These are phyloP conservation scores for Eupeodes luniger DNA, from an alignment of 2,888 invertebrate genomes.

Conservation along the genomic window DNA sequence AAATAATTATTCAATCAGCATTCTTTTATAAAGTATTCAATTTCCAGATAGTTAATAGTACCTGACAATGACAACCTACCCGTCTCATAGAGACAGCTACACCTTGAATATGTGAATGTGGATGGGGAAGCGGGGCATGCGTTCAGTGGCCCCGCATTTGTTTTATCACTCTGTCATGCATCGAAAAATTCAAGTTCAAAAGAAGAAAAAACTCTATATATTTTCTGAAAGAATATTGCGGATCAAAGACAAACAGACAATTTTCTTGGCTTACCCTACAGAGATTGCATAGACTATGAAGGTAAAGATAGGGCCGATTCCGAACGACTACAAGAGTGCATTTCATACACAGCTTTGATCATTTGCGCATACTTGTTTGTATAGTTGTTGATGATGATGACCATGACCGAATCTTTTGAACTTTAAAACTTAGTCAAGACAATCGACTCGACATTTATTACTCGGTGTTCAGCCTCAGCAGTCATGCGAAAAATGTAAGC, in stretches of 20 bases:
- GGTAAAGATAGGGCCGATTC: not conserved
- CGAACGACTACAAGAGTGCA: not conserved
- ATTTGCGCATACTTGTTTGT: constrained; percentile 36
- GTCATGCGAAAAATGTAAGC: constrained; percentile 45
- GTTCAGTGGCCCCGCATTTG: not conserved
- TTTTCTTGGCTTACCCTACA: constrained; percentile 22
- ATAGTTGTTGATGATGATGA: constrained; percentile 29
- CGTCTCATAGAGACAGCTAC: constrained; percentile 36
- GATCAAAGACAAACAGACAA: constrained; percentile 6
- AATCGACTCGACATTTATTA: constrained; percentile 30
- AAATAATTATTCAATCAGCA: constrained; percentile 31
- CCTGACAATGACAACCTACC: constrained; percentile 24
- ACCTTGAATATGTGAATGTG: constrained; percentile 29
- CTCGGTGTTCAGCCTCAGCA: constrained; percentile 2
- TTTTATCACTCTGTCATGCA: constrained; percentile 51
- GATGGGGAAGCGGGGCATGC: not conserved
- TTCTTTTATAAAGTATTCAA: constrained; percentile 39
- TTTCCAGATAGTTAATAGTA: constrained; percentile 51
- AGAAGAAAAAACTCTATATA: not conserved
- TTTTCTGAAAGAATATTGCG: not conserved
- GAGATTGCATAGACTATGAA: not conserved
- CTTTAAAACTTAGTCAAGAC: constrained; percentile 10
- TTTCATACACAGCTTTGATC: constrained; percentile 24
- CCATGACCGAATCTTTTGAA: constrained; percentile 63
- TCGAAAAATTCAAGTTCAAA: constrained; percentile 65